Base-by-base conservation (phyloP, 2,113 vertebrate genomes). In the Ictalurus furcatus region DNA sequence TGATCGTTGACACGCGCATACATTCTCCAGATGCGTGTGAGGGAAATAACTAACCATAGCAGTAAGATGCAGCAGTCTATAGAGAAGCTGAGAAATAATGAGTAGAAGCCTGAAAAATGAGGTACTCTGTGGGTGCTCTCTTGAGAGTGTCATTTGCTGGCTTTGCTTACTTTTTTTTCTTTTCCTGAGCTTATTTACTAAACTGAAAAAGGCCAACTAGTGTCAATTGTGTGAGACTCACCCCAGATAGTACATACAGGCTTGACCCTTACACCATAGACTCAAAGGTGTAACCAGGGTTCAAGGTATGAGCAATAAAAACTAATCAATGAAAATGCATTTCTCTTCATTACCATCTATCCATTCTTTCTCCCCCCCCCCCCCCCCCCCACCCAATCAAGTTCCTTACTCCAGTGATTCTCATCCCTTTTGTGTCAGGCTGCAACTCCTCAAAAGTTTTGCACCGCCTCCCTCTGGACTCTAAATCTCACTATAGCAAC, bases 81-180 rank as follows among this genome's bases (percentile, higher is more conserved):
- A 84, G 4, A 84, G 34, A 40, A 63, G 30, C 58, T 6, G 81
- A 63, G 81, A 63, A 84, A 63, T 84, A 84, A 84, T 84, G 58
- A 84, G 80, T 21, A 82, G 81, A 84, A 63, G 56, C 21, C 58
- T 84, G 81, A 84, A 37, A 84, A 84, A 84, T 63, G 58, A 84
- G 81, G 34, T 40, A 40, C 34, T 23, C 81, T 84, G 3, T 13
- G 81, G 58, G 4, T 63, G 56, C 54, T 84, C 58, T 84, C 81
- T 23, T 63, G 81, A 63, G 81, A 84, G 23, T 40, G 34, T 63
- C 58, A 84, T 84, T 84, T 84, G 81, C 81, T 84, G 58, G 34
- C 34, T 84, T 84, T 61, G 12, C 58, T 84, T 9, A 25, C 14
- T 58, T 81, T 84, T 63, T 52, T 52, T 63, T 25, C 16, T 58